phyloP scores from a whole-genome alignment of 92 coral and sea anemone genomes.

The Actinostola sp. region DNA sequence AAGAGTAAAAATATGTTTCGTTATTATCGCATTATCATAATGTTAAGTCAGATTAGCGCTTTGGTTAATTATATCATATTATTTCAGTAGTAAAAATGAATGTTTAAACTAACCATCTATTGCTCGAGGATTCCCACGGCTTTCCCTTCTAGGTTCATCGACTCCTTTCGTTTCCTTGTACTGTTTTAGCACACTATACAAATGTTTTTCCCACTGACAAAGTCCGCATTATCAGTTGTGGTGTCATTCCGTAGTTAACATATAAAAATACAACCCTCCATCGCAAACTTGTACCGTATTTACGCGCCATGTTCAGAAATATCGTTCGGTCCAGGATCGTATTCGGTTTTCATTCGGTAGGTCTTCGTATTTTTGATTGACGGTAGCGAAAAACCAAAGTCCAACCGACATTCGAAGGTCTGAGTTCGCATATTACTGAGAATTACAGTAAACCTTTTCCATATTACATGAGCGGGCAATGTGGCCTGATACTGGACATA shows the following conservation, averaged over 20 bases:
- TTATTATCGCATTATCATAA: too few relatives aligned
- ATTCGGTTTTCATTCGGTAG: too few relatives aligned
- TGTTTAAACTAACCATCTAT: constrained; percentile 8
- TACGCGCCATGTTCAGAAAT: constrained; percentile 30
- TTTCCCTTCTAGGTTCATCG: not conserved
- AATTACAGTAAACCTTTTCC: too few relatives aligned
- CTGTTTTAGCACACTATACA: constrained; percentile 21
- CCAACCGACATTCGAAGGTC: too few relatives aligned
- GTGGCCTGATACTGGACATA: too few relatives aligned
- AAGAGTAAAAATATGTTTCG: not conserved
- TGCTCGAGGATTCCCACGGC: constrained; percentile 3
- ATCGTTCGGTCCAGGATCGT: too few relatives aligned
- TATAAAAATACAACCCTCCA: constrained; percentile 31
- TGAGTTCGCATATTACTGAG: too few relatives aligned
- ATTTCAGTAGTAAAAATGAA: not conserved
- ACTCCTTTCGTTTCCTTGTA: constrained; percentile 32
- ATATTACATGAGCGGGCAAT: too few relatives aligned
- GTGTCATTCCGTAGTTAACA: not conserved
- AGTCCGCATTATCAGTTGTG: not conserved
- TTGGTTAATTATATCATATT: too few relatives aligned
- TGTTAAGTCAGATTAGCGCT: too few relatives aligned
- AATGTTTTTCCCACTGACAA: constrained; percentile 25
- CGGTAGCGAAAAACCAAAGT: too few relatives aligned
- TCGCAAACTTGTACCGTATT: constrained; percentile 15
- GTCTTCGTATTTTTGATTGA: too few relatives aligned